Base-by-base conservation (phyloP, 2,888 invertebrate species). In the Trissolcus japonicus region DNA sequence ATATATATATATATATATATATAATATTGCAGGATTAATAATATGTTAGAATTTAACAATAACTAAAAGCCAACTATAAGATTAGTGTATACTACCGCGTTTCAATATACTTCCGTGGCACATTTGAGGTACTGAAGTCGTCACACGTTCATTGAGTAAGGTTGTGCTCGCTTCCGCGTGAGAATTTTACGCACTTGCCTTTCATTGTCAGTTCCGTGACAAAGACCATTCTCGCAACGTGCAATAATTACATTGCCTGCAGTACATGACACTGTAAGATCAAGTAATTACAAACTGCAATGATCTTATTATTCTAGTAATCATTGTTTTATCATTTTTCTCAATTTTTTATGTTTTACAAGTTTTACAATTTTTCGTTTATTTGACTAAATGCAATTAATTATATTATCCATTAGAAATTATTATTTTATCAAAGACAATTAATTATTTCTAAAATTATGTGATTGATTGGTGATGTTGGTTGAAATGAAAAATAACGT, bases 91-190 rank as follows among this genome's bases (percentile, higher is more conserved):
- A 40, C 56, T n/a, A n/a, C n/a, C n/a, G 35, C 59, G 56, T 50
- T 63, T 65, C 59, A 63, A 48, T 46, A n/a, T 57, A 48, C 56
- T 56, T 57, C 16, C 53, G 62, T 59, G 57, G 14, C 29, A 19
- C 56, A 53, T 59, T 65, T 16, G 65, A 16, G 73, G 46, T 65
- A 65, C 43, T 51, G 25, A 68, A 76, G 75, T 76, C 76, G 55
- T n/a, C n/a, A n/a, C 76, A 76, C 76, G 76, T 66, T 71, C 76
- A 76, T 76, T 66, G 65, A 69, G 63, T 59, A 65, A 69, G 69
- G 35, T 65, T 25, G 55, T 11, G 53, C 51, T 62, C 43, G 61
- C 66, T 76, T 76, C 76, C 69, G 76, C 53, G 68, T 71, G 76
- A 76, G 76, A 76, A 76, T 66, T 76, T 56, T 43, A 76, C 69